A percentile compares a stretch with the other conserved stretches of the same genome.
phyloP scores from a whole-genome alignment of 2,113 vertebrate genomes.

The Silurus asotus region DNA sequence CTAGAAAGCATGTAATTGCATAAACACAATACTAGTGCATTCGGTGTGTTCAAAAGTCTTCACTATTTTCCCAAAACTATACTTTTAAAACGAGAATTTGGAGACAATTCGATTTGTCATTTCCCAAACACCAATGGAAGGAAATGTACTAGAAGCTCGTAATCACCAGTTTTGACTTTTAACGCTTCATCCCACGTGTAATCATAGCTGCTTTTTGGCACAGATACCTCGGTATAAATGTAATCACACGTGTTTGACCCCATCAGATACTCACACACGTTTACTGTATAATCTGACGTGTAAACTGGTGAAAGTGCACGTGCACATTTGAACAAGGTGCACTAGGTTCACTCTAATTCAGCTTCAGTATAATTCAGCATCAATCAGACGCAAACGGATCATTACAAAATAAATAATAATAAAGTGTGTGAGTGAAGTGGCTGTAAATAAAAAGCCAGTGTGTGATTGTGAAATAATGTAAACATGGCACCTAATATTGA shows the following conservation, averaged over 20 bases:
- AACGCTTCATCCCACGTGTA: neutral
- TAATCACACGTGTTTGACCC: neutral
- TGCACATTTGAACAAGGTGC: too few relatives aligned
- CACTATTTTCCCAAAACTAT: neutral
- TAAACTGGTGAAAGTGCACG: neutral
- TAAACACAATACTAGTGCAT: neutral
- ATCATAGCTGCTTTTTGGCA: neutral
- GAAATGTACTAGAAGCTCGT: neutral
- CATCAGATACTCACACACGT: neutral
- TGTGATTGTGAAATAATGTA: neutral
- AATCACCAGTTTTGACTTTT: neutral
- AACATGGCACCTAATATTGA: neutral
- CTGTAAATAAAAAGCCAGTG: neutral
- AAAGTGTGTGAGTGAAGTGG: neutral
- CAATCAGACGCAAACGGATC: neutral
- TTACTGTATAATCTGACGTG: too few relatives aligned
- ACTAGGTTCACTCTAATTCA: too few relatives aligned
- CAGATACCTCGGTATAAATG: neutral
- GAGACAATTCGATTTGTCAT: too few relatives aligned
- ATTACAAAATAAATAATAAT: neutral
- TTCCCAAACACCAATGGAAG: too few relatives aligned
- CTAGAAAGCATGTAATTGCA: neutral
- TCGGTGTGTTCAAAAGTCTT: neutral
- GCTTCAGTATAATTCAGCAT: neutral
- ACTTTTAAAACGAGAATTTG: neutral